Evolutionary conservation across 1,140 invertebrate species (phyloP).

Genomic region (Dreissena polymorpha): DNA sequence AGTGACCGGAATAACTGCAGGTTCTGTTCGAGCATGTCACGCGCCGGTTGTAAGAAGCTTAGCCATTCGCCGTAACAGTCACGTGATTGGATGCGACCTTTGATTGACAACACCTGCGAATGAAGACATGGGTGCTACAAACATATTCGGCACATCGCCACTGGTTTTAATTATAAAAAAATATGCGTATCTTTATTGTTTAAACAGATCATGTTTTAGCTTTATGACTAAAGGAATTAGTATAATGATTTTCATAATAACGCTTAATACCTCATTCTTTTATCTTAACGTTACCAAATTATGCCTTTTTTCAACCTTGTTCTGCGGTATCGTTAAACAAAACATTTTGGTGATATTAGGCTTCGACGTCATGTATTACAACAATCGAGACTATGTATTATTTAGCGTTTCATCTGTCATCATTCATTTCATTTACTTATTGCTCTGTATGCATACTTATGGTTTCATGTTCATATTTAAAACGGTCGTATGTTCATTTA

Average conservation of each 20-base stretch:
- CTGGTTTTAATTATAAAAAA: not conserved
- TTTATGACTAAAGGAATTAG: not conserved
- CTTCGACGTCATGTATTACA: no score
- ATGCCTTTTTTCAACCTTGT: no score
- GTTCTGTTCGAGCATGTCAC: slow-evolving; percentile 87
- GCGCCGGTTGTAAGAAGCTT: slow-evolving; percentile 82
- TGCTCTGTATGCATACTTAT: no score
- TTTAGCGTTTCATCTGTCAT: no score
- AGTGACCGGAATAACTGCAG: slow-evolving; percentile 80
- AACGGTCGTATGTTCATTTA: not conserved
- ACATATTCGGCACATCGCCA: not conserved
- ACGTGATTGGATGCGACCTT: not conserved
- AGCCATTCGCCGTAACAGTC: not conserved
- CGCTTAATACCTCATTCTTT: no score
- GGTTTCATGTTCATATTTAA: no score
- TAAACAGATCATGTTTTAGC: not conserved
- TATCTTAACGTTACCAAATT: no score
- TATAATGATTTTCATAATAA: not conserved
- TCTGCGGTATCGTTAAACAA: no score
- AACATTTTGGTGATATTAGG: no score
- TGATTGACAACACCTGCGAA: slow-evolving; percentile 13
- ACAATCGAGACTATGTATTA: no score
- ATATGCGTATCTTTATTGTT: not conserved
- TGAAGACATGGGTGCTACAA: not conserved
- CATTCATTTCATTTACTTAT: no score